Evolutionary conservation across 2,113 vertebrate genomes (phyloP), one percentile per base, ranked within the genome.

Genomic region (Rhinolophus ferrumequinum): DNA sequence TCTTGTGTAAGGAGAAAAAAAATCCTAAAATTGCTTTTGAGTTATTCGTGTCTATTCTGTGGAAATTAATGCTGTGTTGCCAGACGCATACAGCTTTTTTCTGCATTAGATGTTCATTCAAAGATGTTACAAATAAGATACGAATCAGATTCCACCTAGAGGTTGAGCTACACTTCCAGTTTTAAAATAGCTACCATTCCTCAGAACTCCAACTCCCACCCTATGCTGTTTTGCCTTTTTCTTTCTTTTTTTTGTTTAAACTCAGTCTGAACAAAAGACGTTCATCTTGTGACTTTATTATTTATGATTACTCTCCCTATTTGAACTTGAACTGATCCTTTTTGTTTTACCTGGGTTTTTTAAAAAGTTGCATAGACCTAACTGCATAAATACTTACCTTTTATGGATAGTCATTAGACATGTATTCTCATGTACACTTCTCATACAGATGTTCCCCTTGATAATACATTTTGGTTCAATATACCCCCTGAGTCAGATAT

Each of bases 301-400:
- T 7, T 96, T 91, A 73, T 73, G 64, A 94, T 12, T 41, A 3
- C 44, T 90, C 64, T 90, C 44, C 87, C n/a, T 93, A 16, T 82
- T 73, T 35, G 81, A 90, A 44, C 67, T 73, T 35, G 81, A 90
- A 44, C 67, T 89, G 67, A 58, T 73, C 90, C 21, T 87, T 94
- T 83, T 50, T 87, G n/a, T 92, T 87, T 84, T 80, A 24, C 73
- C 9, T 77, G 14, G 14, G 3, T 47, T 70, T 79, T 77, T 81
- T 62, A 8, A 10, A 47, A 90, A 89, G 47, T 84, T 90, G 19
- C n/a, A 52, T 64, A 88, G 14, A 62, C 21, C 22, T 88, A 83
- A 54, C 6, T 82, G 18, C 56, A 91, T 84, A 90, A 89, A 75
- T 90, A 76, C 26, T 60, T 93, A 64, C 18, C 35, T 52, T 70